These are phyloP conservation scores for Urocolius indicus DNA, from an alignment of 2,113 vertebrate species.

Conservation along the genomic window DNA sequence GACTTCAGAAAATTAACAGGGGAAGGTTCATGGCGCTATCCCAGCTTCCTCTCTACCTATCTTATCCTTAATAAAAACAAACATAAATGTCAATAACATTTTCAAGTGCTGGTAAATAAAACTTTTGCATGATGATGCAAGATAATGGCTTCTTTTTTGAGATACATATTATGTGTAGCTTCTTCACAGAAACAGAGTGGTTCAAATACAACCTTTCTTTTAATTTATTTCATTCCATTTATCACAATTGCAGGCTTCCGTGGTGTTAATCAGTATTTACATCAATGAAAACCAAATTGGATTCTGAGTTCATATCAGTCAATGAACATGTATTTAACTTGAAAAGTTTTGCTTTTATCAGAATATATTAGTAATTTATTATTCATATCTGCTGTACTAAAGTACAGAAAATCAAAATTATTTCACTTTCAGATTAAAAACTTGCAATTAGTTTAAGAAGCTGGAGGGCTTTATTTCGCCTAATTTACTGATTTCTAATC, in stretches of 20 bases:
- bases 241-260: not conserved
- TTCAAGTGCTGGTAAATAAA: no score
- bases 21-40: not conserved
- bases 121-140: no score
- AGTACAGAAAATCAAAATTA: not conserved
- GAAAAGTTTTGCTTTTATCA: not conserved
- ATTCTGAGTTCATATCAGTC: not conserved
- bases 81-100: not conserved
- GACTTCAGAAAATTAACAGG: not conserved
- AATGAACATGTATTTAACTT: not conserved
- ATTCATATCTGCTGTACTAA: not conserved
- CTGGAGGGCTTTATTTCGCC: not conserved
- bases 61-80: not conserved
- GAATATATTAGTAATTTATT: not conserved
- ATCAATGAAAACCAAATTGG: not conserved
- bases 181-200: not conserved
- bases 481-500: not conserved
- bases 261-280: not conserved
- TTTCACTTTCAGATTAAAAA: not conserved
- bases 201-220: not conserved
- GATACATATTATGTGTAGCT: not conserved
- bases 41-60: not conserved
- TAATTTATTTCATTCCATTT: not conserved
- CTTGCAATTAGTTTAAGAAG: not conserved
- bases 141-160: not conserved